Evolutionary conservation across 2,113 vertebrate species (phyloP), one percentile per base, ranked within the genome.

Genomic region (Apodemus speciosus): DNA sequence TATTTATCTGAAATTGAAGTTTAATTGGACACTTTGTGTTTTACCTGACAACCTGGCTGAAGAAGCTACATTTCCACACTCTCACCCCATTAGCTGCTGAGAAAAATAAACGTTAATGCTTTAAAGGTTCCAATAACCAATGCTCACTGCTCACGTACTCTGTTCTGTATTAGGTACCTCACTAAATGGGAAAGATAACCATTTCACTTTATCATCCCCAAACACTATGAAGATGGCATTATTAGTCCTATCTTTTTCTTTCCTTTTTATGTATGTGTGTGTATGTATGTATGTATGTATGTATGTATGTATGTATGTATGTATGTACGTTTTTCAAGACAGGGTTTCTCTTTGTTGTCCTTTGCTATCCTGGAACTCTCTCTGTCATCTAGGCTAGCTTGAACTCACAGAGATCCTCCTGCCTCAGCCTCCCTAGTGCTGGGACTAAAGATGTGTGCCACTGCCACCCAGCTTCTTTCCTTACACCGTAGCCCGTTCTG

Each of bases 1-100:
- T 84, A 62, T n/a, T 73, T 91, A 21, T 73, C 69, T 62, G 69
- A 86, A 89, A 91, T 38, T 88, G 72, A 43, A 20, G 1, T 68
- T 72, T 56, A 89, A 43, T 38, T 58, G 27, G 38, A 20, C 30
- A n/a, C 23, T 90, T 62, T 83, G 46, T 62, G 21, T 71, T 71
- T 81, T 90, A 27, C 56, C 69, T 75, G 14, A 23, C 62, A 66
- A 15, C 51, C 75, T 7, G 35, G 13, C 86, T 53, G 43, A 21
- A 6, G 20, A 35, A 85, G 93, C 13, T 53, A 49, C 18, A 10
- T 40, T 85, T 69, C 46, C 80, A 53, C 43, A 1, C 27, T 21
- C 49, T 0, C 20, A 25, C 10, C 40, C 20, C 73, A 1, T 11
- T 69, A 94, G 76, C 72, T 49, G 6, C 2, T 10, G 2, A 72